phyloP scores from a whole-genome alignment of 2,797 vertebrate species.

The Trematomus bernacchii region DNA sequence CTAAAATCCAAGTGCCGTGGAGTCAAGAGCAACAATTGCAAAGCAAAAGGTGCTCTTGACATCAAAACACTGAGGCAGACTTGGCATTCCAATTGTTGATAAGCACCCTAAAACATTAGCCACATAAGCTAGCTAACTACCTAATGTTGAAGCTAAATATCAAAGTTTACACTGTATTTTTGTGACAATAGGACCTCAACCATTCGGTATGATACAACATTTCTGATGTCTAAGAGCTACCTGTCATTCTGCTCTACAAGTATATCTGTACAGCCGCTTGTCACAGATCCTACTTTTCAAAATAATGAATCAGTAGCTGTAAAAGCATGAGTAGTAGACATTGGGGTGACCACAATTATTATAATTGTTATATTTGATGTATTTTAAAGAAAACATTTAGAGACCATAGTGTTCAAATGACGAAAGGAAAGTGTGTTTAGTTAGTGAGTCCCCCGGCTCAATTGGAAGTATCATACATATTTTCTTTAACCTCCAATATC shows the following conservation, averaged over 20 bases:
- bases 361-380: constrained; percentile 21
- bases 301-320: constrained; percentile 15
- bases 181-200: not conserved
- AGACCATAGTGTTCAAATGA: constrained; percentile 27
- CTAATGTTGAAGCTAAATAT: not conserved
- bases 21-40: not conserved
- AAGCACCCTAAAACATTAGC: not conserved
- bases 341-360: constrained; percentile 15
- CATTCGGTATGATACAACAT: not conserved
- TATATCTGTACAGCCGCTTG: not conserved
- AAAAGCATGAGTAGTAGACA: constrained; percentile 8
- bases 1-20: not conserved
- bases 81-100: not conserved
- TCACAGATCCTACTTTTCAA: constrained; percentile 12
- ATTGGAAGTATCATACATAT: constrained; percentile 50
- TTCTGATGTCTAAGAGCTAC: not conserved
- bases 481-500: constrained; percentile 37
- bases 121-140: not conserved
- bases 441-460: constrained; percentile 1
- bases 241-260: not conserved
- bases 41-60: not conserved
- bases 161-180: too few species aligned
- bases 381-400: constrained; percentile 21
- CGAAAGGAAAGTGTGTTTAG: constrained; percentile 4
- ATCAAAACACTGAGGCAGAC: not conserved